Evolutionary conservation across 2,113 vertebrate species (phyloP).

Genomic region (Petroica traversi): DNA sequence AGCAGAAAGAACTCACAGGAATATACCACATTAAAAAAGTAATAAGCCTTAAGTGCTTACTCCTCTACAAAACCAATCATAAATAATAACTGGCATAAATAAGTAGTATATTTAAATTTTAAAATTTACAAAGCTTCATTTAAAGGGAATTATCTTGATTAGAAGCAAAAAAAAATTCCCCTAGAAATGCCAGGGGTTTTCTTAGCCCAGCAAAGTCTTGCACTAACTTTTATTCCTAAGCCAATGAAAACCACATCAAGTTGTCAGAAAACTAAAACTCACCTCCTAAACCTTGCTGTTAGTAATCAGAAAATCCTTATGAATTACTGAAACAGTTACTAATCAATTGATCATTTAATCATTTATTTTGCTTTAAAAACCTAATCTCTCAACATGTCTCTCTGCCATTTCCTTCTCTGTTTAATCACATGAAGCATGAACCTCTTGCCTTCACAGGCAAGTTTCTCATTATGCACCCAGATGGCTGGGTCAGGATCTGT

Average conservation of each 20-base stretch:
- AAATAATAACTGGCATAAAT: neutral
- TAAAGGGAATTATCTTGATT: neutral
- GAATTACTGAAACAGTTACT: neutral
- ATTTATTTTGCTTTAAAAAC: neutral
- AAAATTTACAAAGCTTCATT: neutral
- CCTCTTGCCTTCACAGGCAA: rapidly evolving
- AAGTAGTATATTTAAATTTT: neutral
- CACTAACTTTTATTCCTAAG: neutral
- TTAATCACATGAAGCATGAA: neutral
- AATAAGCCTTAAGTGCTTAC: neutral
- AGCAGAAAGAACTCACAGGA: neutral
- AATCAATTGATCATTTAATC: neutral
- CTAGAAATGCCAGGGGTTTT: neutral
- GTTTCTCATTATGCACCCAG: neutral
- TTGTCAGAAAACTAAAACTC: neutral
- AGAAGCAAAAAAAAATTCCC: neutral
- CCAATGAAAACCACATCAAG: neutral
- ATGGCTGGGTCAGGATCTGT: neutral
- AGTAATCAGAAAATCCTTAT: neutral
- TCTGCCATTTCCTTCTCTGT: neutral
- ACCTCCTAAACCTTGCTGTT: neutral
- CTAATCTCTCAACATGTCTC: neutral
- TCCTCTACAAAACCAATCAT: neutral
- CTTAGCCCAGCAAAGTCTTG: neutral
- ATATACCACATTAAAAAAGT: neutral